phyloP scores from a whole-genome alignment of 1,140 invertebrate genomes.

The Hypothenemus hampei region DNA sequence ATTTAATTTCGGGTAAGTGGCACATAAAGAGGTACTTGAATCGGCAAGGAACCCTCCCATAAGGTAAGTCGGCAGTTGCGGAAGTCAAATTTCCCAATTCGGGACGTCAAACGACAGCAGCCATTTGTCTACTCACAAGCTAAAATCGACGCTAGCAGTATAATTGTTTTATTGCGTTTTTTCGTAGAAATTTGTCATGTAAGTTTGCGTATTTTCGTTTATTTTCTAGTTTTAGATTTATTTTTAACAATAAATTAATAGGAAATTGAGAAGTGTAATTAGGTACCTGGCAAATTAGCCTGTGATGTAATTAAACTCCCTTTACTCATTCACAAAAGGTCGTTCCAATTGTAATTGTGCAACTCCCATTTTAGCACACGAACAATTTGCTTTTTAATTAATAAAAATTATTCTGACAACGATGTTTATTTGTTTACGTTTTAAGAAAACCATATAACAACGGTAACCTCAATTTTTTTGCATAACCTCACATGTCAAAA shows the following conservation, averaged over 20 bases:
- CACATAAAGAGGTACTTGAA: background rate
- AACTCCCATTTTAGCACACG: too few relatives aligned
- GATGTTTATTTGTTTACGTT: conserved; percentile 47
- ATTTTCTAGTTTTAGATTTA: conserved; percentile 3
- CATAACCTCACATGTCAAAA: conserved; percentile 49
- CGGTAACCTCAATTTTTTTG: conserved; percentile 45
- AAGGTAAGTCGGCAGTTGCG: conserved; percentile 5
- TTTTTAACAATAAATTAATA: conserved; percentile 22
- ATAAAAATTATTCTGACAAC: too few relatives aligned
- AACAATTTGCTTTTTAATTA: too few relatives aligned
- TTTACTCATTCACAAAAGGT: too few relatives aligned
- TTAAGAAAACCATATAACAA: conserved; percentile 38
- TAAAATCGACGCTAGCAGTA: conserved; percentile 46
- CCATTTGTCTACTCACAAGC: conserved; percentile 38
- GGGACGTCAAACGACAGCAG: conserved; percentile 33
- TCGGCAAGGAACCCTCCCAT: conserved; percentile 3
- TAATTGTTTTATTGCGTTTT: conserved; percentile 30
- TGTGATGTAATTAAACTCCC: too few relatives aligned
- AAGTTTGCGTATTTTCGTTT: too few relatives aligned
- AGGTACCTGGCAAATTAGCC: too few relatives aligned
- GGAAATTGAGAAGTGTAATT: too few relatives aligned
- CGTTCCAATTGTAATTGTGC: too few relatives aligned
- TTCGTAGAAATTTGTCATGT: conserved; percentile 43
- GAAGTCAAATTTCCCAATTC: conserved; percentile 17
- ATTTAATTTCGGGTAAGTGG: conserved; percentile 7